Evolutionary conservation across 1,140 invertebrate genomes (phyloP), one percentile per base, ranked within the genome.

Genomic region (Drosophila obscura): DNA sequence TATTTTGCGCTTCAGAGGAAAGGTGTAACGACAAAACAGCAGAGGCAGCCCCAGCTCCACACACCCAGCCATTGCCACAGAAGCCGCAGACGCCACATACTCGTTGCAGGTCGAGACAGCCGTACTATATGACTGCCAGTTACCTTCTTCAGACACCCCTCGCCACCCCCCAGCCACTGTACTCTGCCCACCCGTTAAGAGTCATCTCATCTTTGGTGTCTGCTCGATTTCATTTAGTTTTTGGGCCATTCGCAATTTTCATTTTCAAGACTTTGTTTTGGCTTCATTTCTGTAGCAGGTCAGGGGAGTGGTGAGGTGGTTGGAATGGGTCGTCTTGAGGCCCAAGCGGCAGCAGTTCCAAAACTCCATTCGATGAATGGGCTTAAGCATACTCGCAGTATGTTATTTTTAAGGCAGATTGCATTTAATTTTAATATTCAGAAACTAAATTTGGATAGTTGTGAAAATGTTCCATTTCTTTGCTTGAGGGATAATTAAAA

Each of bases 1-100:
- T 72, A 87, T 82, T 87, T 81, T 85, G 81, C 71, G 75, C 82
- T 87, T 78, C 63, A 75, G 55, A 56, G 67, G 69, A 62, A 80
- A 83, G 80, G 80, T 85, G 72, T 84, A 83, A 67, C 80, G 76
- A 84, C 80, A 84, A 56, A 63, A 61, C 69, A 68, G 46, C 56
- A 68, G 46, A 57, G 43, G 53, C 67, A 73, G 68, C 73, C 61
- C 58, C 61, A 80, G 57, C 22, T 2, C 2, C 22, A 24, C 22
- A 24, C 2, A 4, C 22, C 1, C 66, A 73, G 67, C 72, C 66
- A 73, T 57, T 80, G 53, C 73, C 66, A 67, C 61, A 80, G 53
- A 73, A 50, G 76, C 75, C 67, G 46, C 75, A 62, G 24, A 52
- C 22, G 50, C 26, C 26, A 22, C 39, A 53, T 16, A 39, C 11